Percentiles rank a stretch among this genome's conserved stretches.
Conservation (phyloP, 1,140 invertebrate species). For the Sitodiplosis mosellana region DNA sequence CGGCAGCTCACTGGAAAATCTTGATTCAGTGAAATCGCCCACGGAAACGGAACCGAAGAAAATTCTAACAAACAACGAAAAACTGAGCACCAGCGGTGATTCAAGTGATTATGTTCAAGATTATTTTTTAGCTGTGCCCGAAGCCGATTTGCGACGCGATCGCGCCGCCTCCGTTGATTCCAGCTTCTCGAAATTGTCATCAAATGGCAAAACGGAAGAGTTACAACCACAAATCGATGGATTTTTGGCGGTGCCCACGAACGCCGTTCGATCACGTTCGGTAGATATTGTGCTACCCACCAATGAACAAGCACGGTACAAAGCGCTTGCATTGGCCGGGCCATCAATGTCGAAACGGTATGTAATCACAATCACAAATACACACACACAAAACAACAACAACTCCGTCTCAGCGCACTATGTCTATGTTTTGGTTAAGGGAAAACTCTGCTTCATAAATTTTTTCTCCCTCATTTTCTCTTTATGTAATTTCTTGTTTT, state of each 20-base stretch:
- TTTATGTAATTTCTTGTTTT: too few species aligned
- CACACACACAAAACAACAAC: too few species aligned
- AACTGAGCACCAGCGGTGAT: constrained; percentile 2
- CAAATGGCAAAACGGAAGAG: constrained; percentile 43
- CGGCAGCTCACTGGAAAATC: constrained; percentile 42
- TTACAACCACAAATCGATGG: constrained; percentile 35
- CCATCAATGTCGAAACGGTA: constrained; percentile 9
- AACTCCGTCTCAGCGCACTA: too few species aligned
- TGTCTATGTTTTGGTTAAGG: too few species aligned
- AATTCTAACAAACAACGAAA: constrained; percentile 8
- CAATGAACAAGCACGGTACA: constrained; percentile 64
- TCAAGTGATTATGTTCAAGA: constrained; percentile 36
- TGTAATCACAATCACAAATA: not conserved
- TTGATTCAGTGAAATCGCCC: constrained; percentile 31
- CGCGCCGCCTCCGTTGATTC: constrained; percentile 70
- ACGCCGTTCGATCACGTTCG: constrained; percentile 59
- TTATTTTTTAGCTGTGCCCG: constrained; percentile 60
- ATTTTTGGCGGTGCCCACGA: constrained; percentile 43
- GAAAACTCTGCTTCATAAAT: too few species aligned
- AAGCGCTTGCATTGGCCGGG: constrained; percentile 44
- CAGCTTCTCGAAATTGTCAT: constrained; percentile 51
- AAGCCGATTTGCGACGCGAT: constrained; percentile 48
- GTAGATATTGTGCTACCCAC: constrained; percentile 82
- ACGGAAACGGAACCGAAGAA: constrained; percentile 17
- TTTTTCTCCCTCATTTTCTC: too few species aligned